Percentiles rank a stretch among this genome's conserved stretches.
Conservation (phyloP, 2,113 vertebrate species). For the Pteropus alecto region DNA sequence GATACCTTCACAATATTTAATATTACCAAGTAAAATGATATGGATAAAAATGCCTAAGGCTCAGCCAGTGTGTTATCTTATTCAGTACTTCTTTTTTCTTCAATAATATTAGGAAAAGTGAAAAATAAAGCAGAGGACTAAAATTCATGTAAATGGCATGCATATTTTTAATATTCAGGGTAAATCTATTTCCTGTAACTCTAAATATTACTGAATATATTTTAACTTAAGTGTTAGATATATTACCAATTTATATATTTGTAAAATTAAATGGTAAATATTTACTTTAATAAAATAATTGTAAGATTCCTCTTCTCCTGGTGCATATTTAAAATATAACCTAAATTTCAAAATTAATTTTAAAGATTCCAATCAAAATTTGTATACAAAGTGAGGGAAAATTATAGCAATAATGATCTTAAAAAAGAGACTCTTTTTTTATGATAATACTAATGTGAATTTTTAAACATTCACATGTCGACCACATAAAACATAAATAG, state of each 20-base stretch:
- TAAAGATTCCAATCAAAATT: neutral
- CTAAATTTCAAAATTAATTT: conserved; percentile 11
- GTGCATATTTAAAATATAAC: conserved; percentile 11
- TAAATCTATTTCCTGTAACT: neutral
- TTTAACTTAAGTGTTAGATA: neutral
- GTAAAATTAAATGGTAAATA: neutral
- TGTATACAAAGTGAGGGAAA: neutral
- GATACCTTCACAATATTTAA: conserved; percentile 4
- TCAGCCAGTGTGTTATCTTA: neutral
- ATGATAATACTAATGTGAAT: neutral
- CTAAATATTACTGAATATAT: neutral
- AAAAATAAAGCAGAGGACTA: neutral
- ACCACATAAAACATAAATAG: neutral
- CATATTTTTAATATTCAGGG: neutral
- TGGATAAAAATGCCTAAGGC: neutral
- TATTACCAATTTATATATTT: neutral
- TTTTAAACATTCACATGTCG: neutral
- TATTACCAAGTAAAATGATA: conserved; percentile 30
- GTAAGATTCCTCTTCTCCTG: neutral
- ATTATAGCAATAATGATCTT: neutral
- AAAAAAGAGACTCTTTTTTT: neutral
- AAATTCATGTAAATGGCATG: neutral
- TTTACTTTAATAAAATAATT: neutral
- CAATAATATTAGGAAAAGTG: neutral
- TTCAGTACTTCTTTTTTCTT: neutral